Evolutionary conservation across 2,797 vertebrate genomes (phyloP).

Genomic region (Lepus oiostolus): DNA sequence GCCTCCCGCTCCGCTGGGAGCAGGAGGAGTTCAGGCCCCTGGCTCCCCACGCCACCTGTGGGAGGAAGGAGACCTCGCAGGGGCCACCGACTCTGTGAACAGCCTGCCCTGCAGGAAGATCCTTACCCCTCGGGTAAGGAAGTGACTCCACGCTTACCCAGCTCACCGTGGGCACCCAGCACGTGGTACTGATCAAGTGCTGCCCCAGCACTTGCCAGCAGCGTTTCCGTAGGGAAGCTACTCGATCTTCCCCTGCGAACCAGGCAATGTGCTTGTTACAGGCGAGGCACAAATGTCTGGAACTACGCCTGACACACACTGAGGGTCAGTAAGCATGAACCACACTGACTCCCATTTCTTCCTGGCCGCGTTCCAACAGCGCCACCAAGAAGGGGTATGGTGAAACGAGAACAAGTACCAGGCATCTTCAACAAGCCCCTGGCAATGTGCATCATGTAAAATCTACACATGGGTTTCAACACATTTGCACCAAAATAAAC

Average conservation of each 20-base stretch:
- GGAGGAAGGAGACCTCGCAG: not conserved
- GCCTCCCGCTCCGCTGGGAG: not conserved
- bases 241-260: not conserved
- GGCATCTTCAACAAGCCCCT: too few species aligned
- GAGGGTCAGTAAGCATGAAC: not conserved
- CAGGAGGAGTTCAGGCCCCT: not conserved
- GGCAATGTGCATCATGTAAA: too few species aligned
- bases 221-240: not conserved
- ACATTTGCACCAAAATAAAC: too few species aligned
- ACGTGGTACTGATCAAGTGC: too few species aligned
- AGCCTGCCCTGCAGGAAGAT: not conserved
- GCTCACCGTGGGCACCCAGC: not conserved
- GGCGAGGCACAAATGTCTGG: not conserved
- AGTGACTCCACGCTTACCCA: not conserved
- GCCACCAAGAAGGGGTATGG: not conserved
- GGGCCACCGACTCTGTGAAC: not conserved
- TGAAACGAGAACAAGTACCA: not conserved
- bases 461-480: too few species aligned
- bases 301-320: not conserved
- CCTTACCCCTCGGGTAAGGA: not conserved
- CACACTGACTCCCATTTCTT: not conserved
- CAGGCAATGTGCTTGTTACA: not conserved
- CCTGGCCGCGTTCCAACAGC: not conserved
- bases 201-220: fast-evolving
- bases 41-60: not conserved